phyloP scores from a whole-genome alignment of 2,113 vertebrate species.

The Corythornis cristatus region DNA sequence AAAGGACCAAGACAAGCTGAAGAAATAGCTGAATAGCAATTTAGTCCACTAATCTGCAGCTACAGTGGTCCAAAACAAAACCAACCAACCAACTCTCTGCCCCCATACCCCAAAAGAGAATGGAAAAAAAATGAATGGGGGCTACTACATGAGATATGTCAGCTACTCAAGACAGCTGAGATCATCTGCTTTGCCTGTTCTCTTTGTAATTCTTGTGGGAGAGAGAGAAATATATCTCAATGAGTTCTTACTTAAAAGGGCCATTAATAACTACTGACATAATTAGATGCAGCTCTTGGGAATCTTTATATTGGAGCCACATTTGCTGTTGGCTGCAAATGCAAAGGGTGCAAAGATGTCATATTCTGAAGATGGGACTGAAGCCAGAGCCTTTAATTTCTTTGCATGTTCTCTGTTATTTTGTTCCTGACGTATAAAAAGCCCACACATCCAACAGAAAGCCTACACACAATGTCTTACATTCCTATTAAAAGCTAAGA shows the following conservation, averaged over 20 bases:
- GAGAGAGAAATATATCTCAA: neutral
- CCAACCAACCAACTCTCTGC: neutral
- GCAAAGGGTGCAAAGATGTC: neutral
- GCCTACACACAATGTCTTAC: neutral
- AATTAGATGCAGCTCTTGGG: neutral
- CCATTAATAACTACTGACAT: neutral
- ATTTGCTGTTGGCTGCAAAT: neutral
- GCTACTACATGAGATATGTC: neutral
- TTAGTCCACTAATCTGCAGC: neutral
- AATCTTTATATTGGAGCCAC: too few species aligned
- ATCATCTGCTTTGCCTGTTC: neutral
- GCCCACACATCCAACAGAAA: neutral
- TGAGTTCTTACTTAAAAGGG: neutral
- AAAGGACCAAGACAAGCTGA: neutral
- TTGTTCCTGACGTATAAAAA: neutral
- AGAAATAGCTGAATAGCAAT: neutral
- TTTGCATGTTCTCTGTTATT: neutral
- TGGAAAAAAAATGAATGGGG: neutral
- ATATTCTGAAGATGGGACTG: neutral
- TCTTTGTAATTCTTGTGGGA: neutral
- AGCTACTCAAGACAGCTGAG: neutral
- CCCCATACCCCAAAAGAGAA: neutral
- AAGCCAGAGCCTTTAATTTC: neutral
- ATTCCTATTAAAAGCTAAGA: neutral
- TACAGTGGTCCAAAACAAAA: neutral